Evolutionary conservation across 2,888 invertebrate species (phyloP), one percentile per base, ranked within the genome.

Genomic region (Drosophila austrosaltans): DNA sequence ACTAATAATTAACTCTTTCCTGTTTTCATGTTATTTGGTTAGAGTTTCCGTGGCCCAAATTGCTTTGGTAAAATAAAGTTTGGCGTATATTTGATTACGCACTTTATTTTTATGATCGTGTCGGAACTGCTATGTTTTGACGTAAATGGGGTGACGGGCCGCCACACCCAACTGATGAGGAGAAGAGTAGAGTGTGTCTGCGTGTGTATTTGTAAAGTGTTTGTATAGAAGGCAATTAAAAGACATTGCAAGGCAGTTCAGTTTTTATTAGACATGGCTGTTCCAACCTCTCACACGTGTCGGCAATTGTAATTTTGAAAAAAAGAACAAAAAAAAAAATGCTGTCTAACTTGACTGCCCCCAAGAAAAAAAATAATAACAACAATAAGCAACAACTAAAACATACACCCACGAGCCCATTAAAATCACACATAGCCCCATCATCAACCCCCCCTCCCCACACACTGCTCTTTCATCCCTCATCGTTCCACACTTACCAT

Each of bases 291-390:
- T 69, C 73, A 80, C 87, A 85, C 87, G 84, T 85, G 84, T 80
- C 68, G 69, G 80, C 82, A 87, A 82, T 87, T 84, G 78, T 83
- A 79, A 73, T 78, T 82, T 78, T 82, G 75, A 72, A 80, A 87
- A 82, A 73, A 75, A 74, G 63, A 5, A 42, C 8, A 4, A 5
- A 25, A 22, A 48, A 48, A 48, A 48, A 44, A 44, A 10, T 22
- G 7, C 25, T 59, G 58, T 59, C 28, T 16, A 22, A 48, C 25
- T 16, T 22, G 40, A 7, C 42, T 42, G 59, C 16, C 25, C 39
- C 44, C 42, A 44, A 48, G 36, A 36, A 25, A 48, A 48, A 25
- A 48, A 48, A 59, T 25, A 59, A 59, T 7, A 40, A 59, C n/a
- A 22, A 59, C 28, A 59, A 28, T 30, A 5, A 30, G 30, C 30